phyloP scores from a whole-genome alignment of 2,888 invertebrate species.

The Caenorhabditis becei region DNA sequence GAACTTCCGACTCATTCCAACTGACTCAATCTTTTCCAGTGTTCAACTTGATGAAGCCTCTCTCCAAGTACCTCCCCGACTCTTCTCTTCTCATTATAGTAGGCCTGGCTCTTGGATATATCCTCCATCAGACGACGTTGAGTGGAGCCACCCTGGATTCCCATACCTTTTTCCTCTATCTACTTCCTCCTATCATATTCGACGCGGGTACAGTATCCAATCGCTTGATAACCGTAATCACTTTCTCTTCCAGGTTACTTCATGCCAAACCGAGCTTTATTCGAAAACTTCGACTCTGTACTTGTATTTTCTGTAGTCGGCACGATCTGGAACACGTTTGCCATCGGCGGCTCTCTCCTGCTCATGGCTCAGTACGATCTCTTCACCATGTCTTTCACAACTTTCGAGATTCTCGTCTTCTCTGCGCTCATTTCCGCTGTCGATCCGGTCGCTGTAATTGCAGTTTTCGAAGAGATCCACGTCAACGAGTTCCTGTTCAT shows the following conservation, averaged over 20 bases:
- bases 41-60: slow-evolving; percentile 65
- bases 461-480: slow-evolving; percentile 84
- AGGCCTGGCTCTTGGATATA: slow-evolving; percentile 86
- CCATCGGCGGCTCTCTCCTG: slow-evolving; percentile 78
- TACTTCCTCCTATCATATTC: slow-evolving; percentile 97
- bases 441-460: slow-evolving; percentile 74
- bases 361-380: slow-evolving; percentile 58
- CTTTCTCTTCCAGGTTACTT: slow-evolving; percentile 96
- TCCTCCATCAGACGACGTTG: slow-evolving; percentile 35
- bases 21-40: slow-evolving; percentile 52
- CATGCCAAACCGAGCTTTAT: slow-evolving; percentile 97
- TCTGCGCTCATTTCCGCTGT: slow-evolving; percentile 72
- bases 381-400: slow-evolving; percentile 68
- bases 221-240: too few relatives aligned
- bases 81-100: slow-evolving; percentile 96
- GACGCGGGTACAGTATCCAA: slow-evolving; percentile 86
- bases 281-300: slow-evolving; percentile 96
- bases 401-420: slow-evolving; percentile 72
- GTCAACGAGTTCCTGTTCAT: slow-evolving; percentile 98
- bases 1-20: slow-evolving; percentile 54
- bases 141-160: slow-evolving; percentile 82
- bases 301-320: slow-evolving; percentile 92
- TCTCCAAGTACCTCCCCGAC: slow-evolving; percentile 88
- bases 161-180: slow-evolving; percentile 96
- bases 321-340: slow-evolving; percentile 94